Evolutionary conservation across 2,888 invertebrate genomes (phyloP), one percentile per base, ranked within the genome.

Genomic region (Asteroscopus sphinx): DNA sequence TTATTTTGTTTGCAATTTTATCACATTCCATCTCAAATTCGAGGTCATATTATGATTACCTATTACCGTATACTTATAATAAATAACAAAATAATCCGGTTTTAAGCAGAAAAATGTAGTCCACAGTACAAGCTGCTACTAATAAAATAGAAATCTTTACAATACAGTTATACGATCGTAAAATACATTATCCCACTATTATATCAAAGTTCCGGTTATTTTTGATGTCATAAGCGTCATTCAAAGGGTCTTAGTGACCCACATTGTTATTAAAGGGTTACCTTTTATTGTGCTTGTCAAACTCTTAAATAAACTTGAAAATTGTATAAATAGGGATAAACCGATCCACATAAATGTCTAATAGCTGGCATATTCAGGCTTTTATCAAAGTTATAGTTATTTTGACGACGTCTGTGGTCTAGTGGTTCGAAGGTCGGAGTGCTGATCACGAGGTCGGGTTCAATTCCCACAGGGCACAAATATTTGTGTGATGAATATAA

Each of bases 131-230:
- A 52, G 58, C 40, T 60, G 42, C 35, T 49, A 55, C 62, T 60
- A 76, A 78, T 79, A 79, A 78, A 75, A 79, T 66, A 79, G 75
- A 78, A 77, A 78, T 75, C 71, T 58, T 56, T 63, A 55, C 58
- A 77, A 64, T 66, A 82, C 82, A 79, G 81, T 82, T 81, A 82
- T 59, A 63, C 58, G 75, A 71, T 76, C 82, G 73, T 81, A 79
- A 77, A 82, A 80, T 66, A 76, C 60, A 76, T 76, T 74, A 68
- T 77, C 69, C 65, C 69, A 52, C 46, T 58, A 55, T 67, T 70
- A 70, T 54, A 64, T 57, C 57, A 64, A 66, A 68, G 56, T 69
- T 66, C 73, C 75, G 67, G 76, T 73, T 67, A 61, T 65, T 60
- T 71, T 77, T 60, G 32, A 64, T 72, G 70, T 73, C 74, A 59